Conservation (phyloP, 2,113 vertebrate genomes). For the Carassius gibelio region DNA sequence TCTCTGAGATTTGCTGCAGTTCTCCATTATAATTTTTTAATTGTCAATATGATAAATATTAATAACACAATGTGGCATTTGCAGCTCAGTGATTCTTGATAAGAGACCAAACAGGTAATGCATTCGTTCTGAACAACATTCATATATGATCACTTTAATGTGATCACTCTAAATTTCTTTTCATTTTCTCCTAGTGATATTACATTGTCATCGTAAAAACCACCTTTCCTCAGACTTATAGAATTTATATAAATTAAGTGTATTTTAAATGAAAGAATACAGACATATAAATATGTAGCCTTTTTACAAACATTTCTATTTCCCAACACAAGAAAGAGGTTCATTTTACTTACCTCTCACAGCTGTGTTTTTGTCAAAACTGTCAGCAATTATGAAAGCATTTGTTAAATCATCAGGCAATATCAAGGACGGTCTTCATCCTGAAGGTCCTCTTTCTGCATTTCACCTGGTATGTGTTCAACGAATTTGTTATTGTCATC, state of each 20-base stretch:
- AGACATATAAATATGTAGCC: no score
- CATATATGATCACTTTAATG: no score
- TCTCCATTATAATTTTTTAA: not conserved
- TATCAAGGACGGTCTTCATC: not conserved
- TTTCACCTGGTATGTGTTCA: not conserved
- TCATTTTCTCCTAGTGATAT: not conserved
- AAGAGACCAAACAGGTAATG: not conserved
- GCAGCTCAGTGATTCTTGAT: not conserved
- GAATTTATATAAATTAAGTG: not conserved
- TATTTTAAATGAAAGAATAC: no score
- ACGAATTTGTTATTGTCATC: no score
- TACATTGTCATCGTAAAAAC: not conserved
- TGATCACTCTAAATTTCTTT: no score
- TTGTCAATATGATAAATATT: not conserved
- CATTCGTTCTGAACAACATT: not conserved
- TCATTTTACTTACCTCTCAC: not conserved
- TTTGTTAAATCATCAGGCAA: not conserved
- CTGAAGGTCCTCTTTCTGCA: not conserved
- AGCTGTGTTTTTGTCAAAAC: not conserved
- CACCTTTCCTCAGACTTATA: not conserved
- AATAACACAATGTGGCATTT: not conserved
- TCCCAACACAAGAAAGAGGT: not conserved
- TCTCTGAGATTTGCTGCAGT: no score
- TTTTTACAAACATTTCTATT: no score
- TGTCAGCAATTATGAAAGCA: not conserved